Base-by-base conservation (phyloP, 2,113 vertebrate genomes). In the Verasper variegatus region DNA sequence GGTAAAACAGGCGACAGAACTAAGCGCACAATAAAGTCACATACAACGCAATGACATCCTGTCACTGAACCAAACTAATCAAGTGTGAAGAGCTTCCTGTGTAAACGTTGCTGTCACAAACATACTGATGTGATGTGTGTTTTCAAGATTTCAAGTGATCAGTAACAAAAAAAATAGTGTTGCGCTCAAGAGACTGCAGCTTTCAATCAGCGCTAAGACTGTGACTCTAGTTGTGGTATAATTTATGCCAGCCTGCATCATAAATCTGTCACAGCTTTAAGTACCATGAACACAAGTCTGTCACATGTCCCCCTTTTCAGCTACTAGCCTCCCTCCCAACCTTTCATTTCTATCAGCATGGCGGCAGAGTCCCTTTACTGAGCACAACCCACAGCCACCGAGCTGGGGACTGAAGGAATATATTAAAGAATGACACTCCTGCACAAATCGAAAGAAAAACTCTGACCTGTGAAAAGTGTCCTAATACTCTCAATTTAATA, bases 281-380 rank as follows among this genome's bases (percentile, higher is more conserved):
- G 51, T 31, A n/a, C 21, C 20, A 11, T 11, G 11, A 23, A 10
- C 45, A 21, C 45, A 37, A 18, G 3, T 15, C 11, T 20, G n/a
- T 40, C n/a, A 62, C 21, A 24, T 26, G 21, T 66, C 7, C 57
- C 70, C 10, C 0, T 9, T 35, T 74, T 3, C 12, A 42, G 40
- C 10, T 42, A 13, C 40, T 83, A 74, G 74, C 66, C 65, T 59
- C 21, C 4, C 2, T 71, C 65, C 78, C 24, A 66, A 27, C 20
- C 71, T 80, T 85, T 85, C 3, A 59, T 78, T 86, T 68, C 31
- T 82, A 88, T 87, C 57, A 64, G 6, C 63, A 52, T 69, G 18
- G 31, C 13, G 42, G 21, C 59, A 61, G 58, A 72, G 14, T 72
- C 45, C n/a, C 59, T 47, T 75, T 56, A 52, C 18, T 42, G 37